A percentile compares a stretch with the other conserved stretches of the same genome.
These are phyloP conservation scores for Agonopterix heracliana DNA, from an alignment of 2,888 invertebrate genomes.

Conservation along the genomic window DNA sequence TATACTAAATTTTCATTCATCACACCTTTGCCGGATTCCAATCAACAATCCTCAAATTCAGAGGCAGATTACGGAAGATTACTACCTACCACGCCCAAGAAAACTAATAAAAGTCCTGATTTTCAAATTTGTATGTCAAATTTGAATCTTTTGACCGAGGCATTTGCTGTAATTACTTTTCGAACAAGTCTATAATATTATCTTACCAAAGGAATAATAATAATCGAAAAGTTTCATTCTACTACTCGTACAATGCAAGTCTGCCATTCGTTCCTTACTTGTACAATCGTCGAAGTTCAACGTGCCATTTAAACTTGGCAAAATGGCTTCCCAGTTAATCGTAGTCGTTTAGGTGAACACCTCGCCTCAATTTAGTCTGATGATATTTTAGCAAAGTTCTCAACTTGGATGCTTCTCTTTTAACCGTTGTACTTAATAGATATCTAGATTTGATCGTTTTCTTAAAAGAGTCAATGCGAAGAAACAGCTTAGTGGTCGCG, in stretches of 20 bases:
- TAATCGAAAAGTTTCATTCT: conserved; percentile 38
- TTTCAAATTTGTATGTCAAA: too few species aligned
- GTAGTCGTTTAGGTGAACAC: conserved; percentile 57
- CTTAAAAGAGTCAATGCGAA: not conserved
- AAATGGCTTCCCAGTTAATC: conserved; percentile 67
- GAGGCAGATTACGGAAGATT: too few species aligned
- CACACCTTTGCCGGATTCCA: too few species aligned
- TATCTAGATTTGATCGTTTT: conserved; percentile 4
- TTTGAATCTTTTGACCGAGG: too few species aligned
- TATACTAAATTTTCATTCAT: too few species aligned
- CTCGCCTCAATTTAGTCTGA: conserved; percentile 45
- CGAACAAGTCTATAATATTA: too few species aligned
- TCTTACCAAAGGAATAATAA: conserved; percentile 16
- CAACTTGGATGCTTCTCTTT: conserved; percentile 15
- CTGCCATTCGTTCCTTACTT: conserved; percentile 42
- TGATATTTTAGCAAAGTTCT: conserved; percentile 51
- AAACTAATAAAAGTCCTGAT: too few species aligned
- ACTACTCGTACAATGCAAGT: conserved; percentile 43
- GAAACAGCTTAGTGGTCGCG: too few species aligned
- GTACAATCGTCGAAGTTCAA: conserved; percentile 55
- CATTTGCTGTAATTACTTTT: too few species aligned
- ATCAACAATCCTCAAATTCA: too few species aligned
- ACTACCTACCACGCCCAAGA: too few species aligned
- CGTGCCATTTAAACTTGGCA: conserved; percentile 58
- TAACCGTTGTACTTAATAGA: conserved; percentile 17